phyloP scores from a whole-genome alignment of 2,113 vertebrate genomes.

The Phaethon lepturus region DNA sequence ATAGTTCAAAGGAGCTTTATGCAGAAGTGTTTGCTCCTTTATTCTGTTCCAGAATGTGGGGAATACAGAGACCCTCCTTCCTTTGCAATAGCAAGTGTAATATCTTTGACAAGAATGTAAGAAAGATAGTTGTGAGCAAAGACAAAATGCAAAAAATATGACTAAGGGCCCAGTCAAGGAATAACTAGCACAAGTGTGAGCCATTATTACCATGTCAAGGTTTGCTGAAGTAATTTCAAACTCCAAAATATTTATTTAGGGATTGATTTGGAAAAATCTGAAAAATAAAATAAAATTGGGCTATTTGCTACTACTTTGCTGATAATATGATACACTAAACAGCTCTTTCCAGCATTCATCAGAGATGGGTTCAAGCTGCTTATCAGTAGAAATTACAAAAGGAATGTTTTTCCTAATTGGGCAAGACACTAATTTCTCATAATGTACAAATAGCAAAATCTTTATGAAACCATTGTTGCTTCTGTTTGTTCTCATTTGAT shows the following conservation, averaged over 20 bases:
- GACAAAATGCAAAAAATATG: constrained; percentile 67
- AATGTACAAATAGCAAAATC: neutral
- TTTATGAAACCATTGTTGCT: neutral
- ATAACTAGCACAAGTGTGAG: neutral
- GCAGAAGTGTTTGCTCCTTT: constrained; percentile 66
- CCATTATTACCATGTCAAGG: neutral
- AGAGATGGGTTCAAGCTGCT: neutral
- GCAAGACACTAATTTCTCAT: neutral
- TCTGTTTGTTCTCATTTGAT: neutral
- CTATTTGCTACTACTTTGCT: neutral
- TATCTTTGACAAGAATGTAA: constrained; percentile 64
- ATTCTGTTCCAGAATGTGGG: constrained; percentile 56
- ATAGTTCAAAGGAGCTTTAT: constrained; percentile 74
- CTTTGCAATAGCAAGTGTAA: constrained; percentile 54
- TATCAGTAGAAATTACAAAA: constrained; percentile 3
- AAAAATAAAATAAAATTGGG: neutral
- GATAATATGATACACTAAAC: neutral
- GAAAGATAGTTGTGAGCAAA: constrained; percentile 60
- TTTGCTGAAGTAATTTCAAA: constrained; percentile 6
- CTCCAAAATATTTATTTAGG: constrained; percentile 17
- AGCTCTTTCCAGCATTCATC: neutral
- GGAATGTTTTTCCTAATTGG: neutral
- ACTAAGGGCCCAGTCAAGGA: constrained; percentile 14
- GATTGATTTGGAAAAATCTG: neutral
- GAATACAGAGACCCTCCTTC: constrained; percentile 72